Percentiles rank a stretch among this genome's conserved stretches.
These are phyloP conservation scores for Cotesia glomerata DNA, from an alignment of 1,140 invertebrate genomes.

Conservation along the genomic window DNA sequence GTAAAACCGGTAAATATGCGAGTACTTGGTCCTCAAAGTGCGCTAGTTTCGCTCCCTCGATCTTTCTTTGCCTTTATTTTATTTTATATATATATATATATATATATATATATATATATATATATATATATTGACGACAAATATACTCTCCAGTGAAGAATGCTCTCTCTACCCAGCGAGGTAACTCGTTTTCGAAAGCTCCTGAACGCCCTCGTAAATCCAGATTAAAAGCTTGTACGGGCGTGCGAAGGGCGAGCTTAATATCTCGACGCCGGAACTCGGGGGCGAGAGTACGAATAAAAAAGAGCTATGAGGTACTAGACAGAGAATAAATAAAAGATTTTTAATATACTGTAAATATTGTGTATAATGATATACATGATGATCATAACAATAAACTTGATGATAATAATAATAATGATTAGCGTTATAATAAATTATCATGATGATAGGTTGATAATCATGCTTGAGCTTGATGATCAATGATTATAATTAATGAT, in stretches of 20 bases:
- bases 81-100: neutral
- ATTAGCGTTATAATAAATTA: too few relatives aligned
- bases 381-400: too few relatives aligned
- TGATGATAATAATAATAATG: too few relatives aligned
- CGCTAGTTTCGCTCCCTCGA: neutral
- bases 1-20: conserved; percentile 3
- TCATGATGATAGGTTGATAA: too few relatives aligned
- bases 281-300: neutral
- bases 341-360: too few relatives aligned
- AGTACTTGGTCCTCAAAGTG: conserved; percentile 6
- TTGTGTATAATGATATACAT: too few relatives aligned
- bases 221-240: conserved; percentile 22
- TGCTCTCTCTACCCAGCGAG: neutral
- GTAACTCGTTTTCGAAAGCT: conserved; percentile 23
- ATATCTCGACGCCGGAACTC: conserved; percentile 12
- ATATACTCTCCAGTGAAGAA: neutral
- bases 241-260: conserved; percentile 17
- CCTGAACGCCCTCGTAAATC: conserved; percentile 19
- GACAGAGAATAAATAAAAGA: too few relatives aligned
- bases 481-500: too few relatives aligned
- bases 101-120: too few relatives aligned
- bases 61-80: neutral
- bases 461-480: too few relatives aligned
- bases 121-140: too few relatives aligned
- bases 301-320: neutral